phyloP scores from a whole-genome alignment of 92 coral and sea anemone species.

The Porites divaricata region DNA sequence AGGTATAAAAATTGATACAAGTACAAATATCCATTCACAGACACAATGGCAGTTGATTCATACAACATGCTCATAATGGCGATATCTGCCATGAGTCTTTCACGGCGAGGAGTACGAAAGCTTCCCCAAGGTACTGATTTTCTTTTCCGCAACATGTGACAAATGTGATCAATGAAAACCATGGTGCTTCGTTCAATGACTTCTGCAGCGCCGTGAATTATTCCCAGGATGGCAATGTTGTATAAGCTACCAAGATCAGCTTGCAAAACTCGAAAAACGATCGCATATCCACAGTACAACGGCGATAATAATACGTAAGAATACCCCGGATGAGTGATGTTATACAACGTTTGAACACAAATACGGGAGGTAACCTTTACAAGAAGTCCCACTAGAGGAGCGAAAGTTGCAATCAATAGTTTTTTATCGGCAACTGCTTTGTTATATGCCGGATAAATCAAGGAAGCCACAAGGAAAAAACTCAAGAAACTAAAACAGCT shows the following conservation, averaged over 20 bases:
- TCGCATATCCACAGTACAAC: constrained; percentile 6
- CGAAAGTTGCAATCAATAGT: not conserved
- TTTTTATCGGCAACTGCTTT: not conserved
- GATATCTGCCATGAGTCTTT: not conserved
- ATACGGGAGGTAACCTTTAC: not conserved
- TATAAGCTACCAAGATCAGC: constrained; percentile 24
- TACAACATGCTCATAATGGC: not conserved
- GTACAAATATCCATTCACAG: not conserved
- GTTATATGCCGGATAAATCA: not conserved
- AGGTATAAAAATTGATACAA: not conserved
- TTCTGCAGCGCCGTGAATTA: constrained; percentile 40
- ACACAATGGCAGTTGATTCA: not conserved
- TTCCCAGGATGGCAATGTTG: constrained; percentile 31
- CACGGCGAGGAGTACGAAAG: not conserved
- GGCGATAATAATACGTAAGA: constrained; percentile 19
- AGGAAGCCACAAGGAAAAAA: not conserved
- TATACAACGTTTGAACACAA: not conserved
- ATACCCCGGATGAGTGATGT: constrained; percentile 35
- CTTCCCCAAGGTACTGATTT: not conserved
- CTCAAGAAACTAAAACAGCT: not conserved
- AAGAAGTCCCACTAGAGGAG: not conserved
- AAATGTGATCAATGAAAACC: constrained; percentile 32
- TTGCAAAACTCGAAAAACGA: constrained; percentile 31
- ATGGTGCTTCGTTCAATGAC: constrained; percentile 42
- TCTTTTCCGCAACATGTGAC: not conserved